phyloP scores from a whole-genome alignment of 2,888 invertebrate genomes.

The Nematopogon swammerdamellus region DNA sequence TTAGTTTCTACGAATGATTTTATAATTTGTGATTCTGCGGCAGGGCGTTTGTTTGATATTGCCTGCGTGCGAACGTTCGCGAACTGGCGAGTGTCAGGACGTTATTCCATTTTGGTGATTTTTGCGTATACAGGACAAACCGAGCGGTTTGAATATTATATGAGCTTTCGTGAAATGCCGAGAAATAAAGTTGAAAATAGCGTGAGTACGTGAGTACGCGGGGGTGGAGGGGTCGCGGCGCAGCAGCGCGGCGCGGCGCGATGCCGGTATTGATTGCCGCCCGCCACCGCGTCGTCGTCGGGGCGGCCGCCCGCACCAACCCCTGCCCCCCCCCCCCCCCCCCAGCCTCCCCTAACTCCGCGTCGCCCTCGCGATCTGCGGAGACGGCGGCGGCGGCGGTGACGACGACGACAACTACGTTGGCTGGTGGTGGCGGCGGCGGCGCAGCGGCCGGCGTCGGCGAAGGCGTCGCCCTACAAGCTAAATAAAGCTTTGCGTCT shows the following conservation, averaged over 20 bases:
- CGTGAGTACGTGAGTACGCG: too few relatives aligned
- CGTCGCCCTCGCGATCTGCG: background rate
- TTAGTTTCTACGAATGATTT: too few relatives aligned
- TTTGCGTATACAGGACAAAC: too few relatives aligned
- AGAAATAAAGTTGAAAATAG: background rate
- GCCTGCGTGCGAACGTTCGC: too few relatives aligned
- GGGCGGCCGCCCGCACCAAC: too few relatives aligned
- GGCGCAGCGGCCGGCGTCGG: constrained; percentile 42
- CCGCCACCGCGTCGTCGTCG: background rate
- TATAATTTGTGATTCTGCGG: too few relatives aligned
- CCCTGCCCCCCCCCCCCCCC: too few relatives aligned
- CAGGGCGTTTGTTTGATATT: too few relatives aligned
- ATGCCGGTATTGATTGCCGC: constrained; percentile 41
- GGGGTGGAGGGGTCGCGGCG: constrained; percentile 36
- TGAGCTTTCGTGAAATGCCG: background rate
- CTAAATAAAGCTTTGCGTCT: constrained; percentile 52
- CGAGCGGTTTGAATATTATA: background rate
- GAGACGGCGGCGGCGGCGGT: constrained; percentile 11
- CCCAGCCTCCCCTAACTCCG: background rate
- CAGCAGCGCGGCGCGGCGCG: constrained; percentile 48
- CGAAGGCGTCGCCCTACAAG: constrained; percentile 28
- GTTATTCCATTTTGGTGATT: too few relatives aligned
- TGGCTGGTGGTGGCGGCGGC: too few relatives aligned
- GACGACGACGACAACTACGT: constrained; percentile 16
- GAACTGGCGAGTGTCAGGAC: too few relatives aligned